These are phyloP conservation scores for Paralinhomoeus sp. DNA, from an alignment of 2,888 invertebrate genomes.

Conservation along the genomic window DNA sequence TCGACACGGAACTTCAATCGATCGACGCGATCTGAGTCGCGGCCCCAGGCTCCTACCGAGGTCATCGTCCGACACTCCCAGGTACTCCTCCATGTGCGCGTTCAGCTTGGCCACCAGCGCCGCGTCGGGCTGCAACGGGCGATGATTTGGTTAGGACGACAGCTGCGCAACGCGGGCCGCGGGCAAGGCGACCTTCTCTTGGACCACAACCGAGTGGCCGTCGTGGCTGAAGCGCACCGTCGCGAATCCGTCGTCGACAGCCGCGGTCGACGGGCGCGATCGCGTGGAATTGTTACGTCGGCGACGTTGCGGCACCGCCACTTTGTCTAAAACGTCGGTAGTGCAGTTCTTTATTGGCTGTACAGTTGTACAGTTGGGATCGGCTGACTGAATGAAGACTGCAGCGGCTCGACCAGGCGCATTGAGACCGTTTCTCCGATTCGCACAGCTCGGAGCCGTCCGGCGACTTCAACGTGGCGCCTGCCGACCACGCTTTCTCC, in stretches of 20 bases:
- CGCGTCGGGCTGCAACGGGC: constrained; percentile 49
- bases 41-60: constrained; percentile 39
- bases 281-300: not conserved
- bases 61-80: constrained; percentile 88
- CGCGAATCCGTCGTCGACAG: constrained; percentile 2
- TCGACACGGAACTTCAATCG: no score
- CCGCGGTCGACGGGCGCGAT: no score
- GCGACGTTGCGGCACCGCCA: not conserved
- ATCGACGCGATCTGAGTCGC: no score
- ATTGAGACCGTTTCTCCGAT: constrained; percentile 64
- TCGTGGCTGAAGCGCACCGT: not conserved
- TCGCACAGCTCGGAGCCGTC: constrained; percentile 70
- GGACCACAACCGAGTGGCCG: not conserved
- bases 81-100: constrained; percentile 63
- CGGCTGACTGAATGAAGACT: constrained; percentile 55
- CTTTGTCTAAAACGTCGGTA: no score
- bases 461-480: constrained; percentile 88
- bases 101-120: constrained; percentile 72
- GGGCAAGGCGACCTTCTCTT: not conserved
- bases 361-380: no score
- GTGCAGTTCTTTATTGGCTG: no score
- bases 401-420: constrained; percentile 66
- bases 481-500: constrained; percentile 58
- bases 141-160: constrained; percentile 6
- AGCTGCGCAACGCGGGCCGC: no score